Evolutionary conservation across 2,888 invertebrate species (phyloP).

Genomic region (Hydrotaea diabolus): DNA sequence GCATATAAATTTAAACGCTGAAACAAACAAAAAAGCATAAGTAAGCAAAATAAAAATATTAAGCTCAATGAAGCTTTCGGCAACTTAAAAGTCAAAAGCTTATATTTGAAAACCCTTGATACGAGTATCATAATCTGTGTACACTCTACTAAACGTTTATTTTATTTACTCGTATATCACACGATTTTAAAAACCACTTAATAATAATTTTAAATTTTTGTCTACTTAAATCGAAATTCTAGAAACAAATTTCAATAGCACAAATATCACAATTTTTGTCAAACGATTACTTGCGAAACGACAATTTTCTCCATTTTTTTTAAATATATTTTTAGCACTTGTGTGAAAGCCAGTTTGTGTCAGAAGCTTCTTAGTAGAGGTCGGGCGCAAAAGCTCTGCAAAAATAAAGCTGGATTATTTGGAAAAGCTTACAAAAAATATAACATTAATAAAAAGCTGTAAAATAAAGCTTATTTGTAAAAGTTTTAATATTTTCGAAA

Average conservation of each 20-base stretch:
- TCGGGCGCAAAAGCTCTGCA: constrained; percentile 56
- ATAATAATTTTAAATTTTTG: not conserved
- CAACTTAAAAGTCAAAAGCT: constrained; percentile 3
- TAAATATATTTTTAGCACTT: not conserved
- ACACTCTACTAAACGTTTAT: not conserved
- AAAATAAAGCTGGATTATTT: constrained; percentile 58
- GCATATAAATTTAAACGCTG: too few species aligned
- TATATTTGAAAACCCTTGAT: not conserved
- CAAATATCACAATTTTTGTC: not conserved
- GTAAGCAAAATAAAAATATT: constrained; percentile 41
- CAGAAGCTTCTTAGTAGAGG: constrained; percentile 3
- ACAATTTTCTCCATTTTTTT: not conserved
- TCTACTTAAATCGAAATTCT: not conserved
- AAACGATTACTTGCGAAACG: not conserved
- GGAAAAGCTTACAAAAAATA: constrained; percentile 50
- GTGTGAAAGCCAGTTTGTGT: not conserved
- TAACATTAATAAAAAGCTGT: constrained; percentile 49
- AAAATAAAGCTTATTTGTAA: constrained; percentile 43
- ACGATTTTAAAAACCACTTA: not conserved
- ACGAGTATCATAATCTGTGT: too few species aligned
- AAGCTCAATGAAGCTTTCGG: constrained; percentile 19
- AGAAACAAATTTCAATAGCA: not conserved
- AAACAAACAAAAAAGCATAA: constrained; percentile 43
- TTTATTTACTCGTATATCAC: not conserved
- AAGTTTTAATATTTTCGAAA: constrained; percentile 46